Base-by-base conservation (phyloP, 2,888 invertebrate species). In the Hoplodrina blanda region DNA sequence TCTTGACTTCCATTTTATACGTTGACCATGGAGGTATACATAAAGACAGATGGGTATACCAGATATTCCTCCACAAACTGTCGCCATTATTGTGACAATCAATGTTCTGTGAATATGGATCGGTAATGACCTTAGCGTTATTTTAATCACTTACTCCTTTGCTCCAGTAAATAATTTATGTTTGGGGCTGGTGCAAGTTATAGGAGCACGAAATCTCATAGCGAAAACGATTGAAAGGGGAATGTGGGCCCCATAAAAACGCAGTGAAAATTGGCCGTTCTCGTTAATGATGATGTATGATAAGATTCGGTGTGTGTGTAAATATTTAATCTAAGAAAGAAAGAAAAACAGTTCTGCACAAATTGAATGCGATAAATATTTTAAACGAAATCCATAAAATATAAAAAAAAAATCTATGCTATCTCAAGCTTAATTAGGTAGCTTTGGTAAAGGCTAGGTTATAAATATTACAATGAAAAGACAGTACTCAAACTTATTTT, bases 71-170 rank as follows among this genome's bases (percentile, higher is more conserved):
- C 56, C 20, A 68, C 85, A 76, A 80, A 75, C 79, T 75, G 81
- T 84, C 82, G 63, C 86, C 72, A 88, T 88, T 88, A 86, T 85
- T 56, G 81, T 86, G 87, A 84, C 86, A 81, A 85, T 87, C 88
- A 88, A 83, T 75, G 65, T 68, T 70, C 69, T 64, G 68, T 69
- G 78, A 64, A 74, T 82, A 84, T 78, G 76, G 79, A 76, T 83
- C 66, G 73, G 73, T 83, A 84, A 84, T 82, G 82, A 83, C 83
- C 82, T 82, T 73, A 44, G 65, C 67, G 88, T 88, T 87, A 88
- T 87, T 90, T 91, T 91, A 91, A 91, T 91, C 90, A 89, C 87
- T 87, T 83, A 86, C 85, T 83, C 83, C 79, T 82, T 78, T 79
- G 81, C 85, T 87, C 85, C 83, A 85, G 87, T 85, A 89, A 88